Base-by-base conservation (phyloP, 1,140 invertebrate genomes). In the Leucophenga varia region DNA sequence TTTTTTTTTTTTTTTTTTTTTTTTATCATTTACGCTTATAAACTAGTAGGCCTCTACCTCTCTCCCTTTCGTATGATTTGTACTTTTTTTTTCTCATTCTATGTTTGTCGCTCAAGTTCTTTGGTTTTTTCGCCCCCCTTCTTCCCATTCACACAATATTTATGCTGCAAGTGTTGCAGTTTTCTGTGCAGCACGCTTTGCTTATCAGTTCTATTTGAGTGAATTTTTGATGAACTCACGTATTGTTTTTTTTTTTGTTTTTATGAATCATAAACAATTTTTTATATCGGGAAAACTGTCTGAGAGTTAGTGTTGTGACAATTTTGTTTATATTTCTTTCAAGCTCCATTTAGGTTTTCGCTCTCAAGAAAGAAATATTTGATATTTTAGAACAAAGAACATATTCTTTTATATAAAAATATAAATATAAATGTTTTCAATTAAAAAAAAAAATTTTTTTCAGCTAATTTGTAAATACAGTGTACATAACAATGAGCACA, bases 401-500 rank as follows among this genome's bases (percentile, higher is more conserved):
- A 25, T 6, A 25, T 25, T 25, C 5, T 25, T 6, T 6, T 6
- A 25, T 25, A 25, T 25, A 25, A 25, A 25, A 25, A 25, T 25
- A 25, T 25, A 25, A 25, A 25, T 10, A 25, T 10, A 25, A 25
- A n/a, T n/a, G n/a, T n/a, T n/a, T 10, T 25, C 5, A 25, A 25
- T 25, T 25, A 6, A 5, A 6, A 25, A 25, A 5, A 6, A 6
- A 6, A 25, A 25, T 25, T 48, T 16, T 19, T 55, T 47, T 13
- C 54, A 70, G 69, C 69, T 72, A 71, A 67, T 55, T 75, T 75
- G 72, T 75, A 75, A 74, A 75, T 75, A 75, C 72, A 75, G 72
- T 75, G 72, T 75, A 75, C 64, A 75, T 75, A 75, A 60, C 65
- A 61, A 75, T 75, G 72, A 75, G 72, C 72, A 72, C 72, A 75